phyloP scores from a whole-genome alignment of 2,888 invertebrate genomes.

The Agrotis clavis region DNA sequence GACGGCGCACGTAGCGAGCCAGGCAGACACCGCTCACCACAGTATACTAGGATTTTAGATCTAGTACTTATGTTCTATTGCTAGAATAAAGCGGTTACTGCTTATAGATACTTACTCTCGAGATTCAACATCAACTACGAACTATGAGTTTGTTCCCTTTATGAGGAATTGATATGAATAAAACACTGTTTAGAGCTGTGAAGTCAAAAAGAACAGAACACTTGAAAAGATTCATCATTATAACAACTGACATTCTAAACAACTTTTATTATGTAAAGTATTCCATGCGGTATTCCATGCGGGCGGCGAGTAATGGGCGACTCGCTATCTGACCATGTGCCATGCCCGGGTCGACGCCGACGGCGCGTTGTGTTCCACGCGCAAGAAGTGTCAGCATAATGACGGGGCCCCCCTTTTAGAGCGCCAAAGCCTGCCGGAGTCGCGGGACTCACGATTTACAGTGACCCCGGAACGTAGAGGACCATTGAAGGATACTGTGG shows the following conservation, averaged over 20 bases:
- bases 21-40: slow-evolving; percentile 23
- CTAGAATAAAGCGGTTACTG: slow-evolving; percentile 10
- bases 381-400: too few relatives aligned
- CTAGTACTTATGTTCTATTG: slow-evolving; percentile 34
- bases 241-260: not conserved
- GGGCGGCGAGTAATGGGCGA: too few relatives aligned
- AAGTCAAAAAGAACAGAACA: not conserved
- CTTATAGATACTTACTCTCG: not conserved
- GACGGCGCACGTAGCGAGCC: slow-evolving; percentile 17
- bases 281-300: too few relatives aligned
- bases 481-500: too few relatives aligned
- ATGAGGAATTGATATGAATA: not conserved
- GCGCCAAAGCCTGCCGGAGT: too few relatives aligned
- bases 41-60: slow-evolving; percentile 15
- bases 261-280: not conserved
- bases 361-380: too few relatives aligned
- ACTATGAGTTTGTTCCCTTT: not conserved
- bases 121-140: not conserved
- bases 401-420: too few relatives aligned
- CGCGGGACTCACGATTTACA: too few relatives aligned
- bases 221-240: not conserved
- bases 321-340: too few relatives aligned
- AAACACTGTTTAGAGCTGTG: not conserved
- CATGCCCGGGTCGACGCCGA: too few relatives aligned
- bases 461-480: too few relatives aligned